Evolutionary conservation across 2,888 invertebrate species (phyloP), one percentile per base, ranked within the genome.

Genomic region (Drosophila tripunctata): DNA sequence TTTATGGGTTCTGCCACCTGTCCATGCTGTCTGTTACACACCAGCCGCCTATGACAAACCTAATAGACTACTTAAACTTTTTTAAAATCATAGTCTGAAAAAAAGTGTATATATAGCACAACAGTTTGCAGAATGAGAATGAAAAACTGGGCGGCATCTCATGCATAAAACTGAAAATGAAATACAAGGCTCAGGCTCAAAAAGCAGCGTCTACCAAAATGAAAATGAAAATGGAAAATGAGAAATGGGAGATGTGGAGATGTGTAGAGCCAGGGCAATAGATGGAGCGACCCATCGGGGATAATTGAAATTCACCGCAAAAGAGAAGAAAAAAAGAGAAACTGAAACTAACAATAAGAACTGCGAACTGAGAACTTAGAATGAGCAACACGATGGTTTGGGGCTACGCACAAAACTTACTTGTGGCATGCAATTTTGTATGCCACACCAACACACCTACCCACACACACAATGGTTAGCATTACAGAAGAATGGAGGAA

Each of bases 241-340:
- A 8, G 6, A 48, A 61, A 62, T 27, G 19, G 50, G 15, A 33
- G 31, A 52, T 54, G 43, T 21, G 21, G 4, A 15, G n/a, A n/a
- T 30, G 66, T 56, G 35, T 31, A 27, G 36, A 51, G 41, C 48
- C 15, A 4, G 50, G 17, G 58, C 52, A 54, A 55, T 67, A 63
- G 66, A 56, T 57, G 68, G 61, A 43, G 30, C 27, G 64, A 58
- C 17, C 71, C 67, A 70, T 70, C 75, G 61, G 60, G 75, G 67
- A 83, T 85, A 85, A 82, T 85, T 85, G 86, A 82, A 82, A 85
- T 82, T 78, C 79, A 62, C 75, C 82, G 65, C 85, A 74, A 56
- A 57, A 57, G 43, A n/a, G n/a, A n/a, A n/a, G n/a, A n/a, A n/a
- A n/a, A n/a, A n/a, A n/a, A n/a, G n/a, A 14, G 31, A 30, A 30